Evolutionary conservation across 37 sponge, comb jelly and placozoan genomes (phyloP).

Genomic region (Chondrilla cf. caribensis): DNA sequence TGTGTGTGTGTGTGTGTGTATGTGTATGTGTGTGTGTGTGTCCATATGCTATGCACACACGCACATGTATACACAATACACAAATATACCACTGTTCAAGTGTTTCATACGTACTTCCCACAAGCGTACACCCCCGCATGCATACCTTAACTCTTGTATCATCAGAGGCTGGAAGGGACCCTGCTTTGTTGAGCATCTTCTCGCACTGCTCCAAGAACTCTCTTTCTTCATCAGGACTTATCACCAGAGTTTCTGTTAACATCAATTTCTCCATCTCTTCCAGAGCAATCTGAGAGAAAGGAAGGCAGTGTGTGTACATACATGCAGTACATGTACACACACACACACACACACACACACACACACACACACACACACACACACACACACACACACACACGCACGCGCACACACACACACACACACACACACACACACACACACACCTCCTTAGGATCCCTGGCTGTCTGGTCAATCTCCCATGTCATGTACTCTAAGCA

Average conservation of each 20-base stretch:
- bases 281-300: neutral
- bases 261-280: neutral
- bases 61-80: no score
- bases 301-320: neutral
- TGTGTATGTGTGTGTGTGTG: no score
- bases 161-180: no score
- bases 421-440: constrained; percentile 15
- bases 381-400: constrained; percentile 9
- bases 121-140: no score
- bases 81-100: no score
- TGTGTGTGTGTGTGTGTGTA: no score
- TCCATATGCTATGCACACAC: no score
- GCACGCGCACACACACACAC: constrained; percentile 8
- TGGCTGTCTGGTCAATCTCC: constrained; percentile 56
- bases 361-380: neutral
- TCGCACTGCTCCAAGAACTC: no score
- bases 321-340: neutral
- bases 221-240: neutral
- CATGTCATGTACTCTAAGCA: constrained; percentile 87
- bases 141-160: no score
- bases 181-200: no score
- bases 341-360: no score
- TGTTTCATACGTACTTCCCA: no score
- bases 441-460: constrained; percentile 57
- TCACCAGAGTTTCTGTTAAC: neutral